Percentiles rank a stretch among this genome's conserved stretches.
Evolutionary conservation across 2,797 vertebrate genomes (phyloP).

Genomic region (Amblyopsis hoosieri): DNA sequence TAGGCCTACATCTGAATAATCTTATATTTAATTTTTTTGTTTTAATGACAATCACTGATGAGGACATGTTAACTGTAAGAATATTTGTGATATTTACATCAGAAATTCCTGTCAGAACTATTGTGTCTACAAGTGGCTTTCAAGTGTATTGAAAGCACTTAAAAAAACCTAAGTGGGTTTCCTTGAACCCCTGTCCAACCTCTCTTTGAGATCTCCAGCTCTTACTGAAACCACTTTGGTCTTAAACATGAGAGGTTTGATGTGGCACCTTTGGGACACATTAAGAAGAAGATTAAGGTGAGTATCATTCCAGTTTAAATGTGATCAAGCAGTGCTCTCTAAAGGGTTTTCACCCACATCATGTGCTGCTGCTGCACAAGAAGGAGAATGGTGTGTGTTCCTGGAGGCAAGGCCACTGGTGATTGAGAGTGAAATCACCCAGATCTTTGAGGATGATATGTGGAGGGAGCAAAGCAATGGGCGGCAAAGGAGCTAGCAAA

Average conservation of each 20-base stretch:
- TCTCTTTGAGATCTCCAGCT: constrained; percentile 28
- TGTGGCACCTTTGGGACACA: constrained; percentile 38
- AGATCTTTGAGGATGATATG: constrained; percentile 66
- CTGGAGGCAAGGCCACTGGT: constrained; percentile 46
- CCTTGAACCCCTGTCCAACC: constrained; percentile 16
- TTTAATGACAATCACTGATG: too few species aligned
- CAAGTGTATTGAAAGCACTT: constrained; percentile 31
- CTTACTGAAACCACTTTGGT: constrained; percentile 12
- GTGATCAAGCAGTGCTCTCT: constrained; percentile 9
- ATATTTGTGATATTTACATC: constrained; percentile 16
- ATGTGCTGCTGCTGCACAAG: constrained; percentile 35
- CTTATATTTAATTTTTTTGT: too few species aligned
- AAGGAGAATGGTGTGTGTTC: constrained; percentile 43
- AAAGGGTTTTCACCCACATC: constrained; percentile 30
- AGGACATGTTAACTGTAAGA: not conserved
- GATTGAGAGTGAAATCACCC: constrained; percentile 63
- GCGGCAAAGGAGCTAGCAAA: constrained; percentile 55
- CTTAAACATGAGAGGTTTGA: constrained; percentile 35
- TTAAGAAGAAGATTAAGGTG: constrained; percentile 17
- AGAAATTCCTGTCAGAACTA: constrained; percentile 19
- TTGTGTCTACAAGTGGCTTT: constrained; percentile 30
- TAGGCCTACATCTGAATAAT: too few species aligned
- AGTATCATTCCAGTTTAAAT: constrained; percentile 20
- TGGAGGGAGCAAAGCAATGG: constrained; percentile 51
- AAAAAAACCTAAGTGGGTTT: constrained; percentile 27